Percentiles rank a stretch among this genome's conserved stretches.
These are phyloP conservation scores for Malurus cyaneus DNA, from an alignment of 2,113 vertebrate species.

Conservation along the genomic window DNA sequence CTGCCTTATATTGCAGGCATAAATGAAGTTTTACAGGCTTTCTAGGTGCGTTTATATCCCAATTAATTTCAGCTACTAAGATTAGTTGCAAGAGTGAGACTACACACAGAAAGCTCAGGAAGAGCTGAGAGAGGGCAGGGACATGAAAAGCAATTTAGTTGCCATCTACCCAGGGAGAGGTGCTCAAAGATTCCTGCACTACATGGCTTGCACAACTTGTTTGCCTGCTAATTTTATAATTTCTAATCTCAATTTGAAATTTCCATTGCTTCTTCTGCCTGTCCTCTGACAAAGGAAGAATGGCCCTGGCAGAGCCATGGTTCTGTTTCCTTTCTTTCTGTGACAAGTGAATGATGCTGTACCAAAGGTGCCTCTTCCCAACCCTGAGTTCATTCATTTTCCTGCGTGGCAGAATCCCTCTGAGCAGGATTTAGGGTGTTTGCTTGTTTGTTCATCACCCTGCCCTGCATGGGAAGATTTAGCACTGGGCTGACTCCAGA, in stretches of 20 bases:
- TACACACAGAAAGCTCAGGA: background rate
- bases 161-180: background rate
- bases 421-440: background rate
- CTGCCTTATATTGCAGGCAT: background rate
- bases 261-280: background rate
- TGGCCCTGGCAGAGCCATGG: background rate
- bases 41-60: constrained; percentile 34
- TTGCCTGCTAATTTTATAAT: background rate
- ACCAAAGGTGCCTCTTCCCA: background rate
- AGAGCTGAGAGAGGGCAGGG: background rate
- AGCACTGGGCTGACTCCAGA: background rate
- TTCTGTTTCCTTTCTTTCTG: background rate
- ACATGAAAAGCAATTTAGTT: background rate
- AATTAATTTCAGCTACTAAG: constrained; percentile 41
- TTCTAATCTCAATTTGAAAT: background rate
- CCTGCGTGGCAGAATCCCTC: background rate
- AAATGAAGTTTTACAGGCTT: constrained; percentile 42
- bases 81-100: background rate
- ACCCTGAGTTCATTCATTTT: background rate
- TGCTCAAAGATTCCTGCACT: background rate
- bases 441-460: background rate
- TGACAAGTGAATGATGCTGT: background rate
- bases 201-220: background rate
- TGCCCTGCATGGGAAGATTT: background rate
- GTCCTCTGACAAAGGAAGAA: background rate